Conservation (phyloP, 2,888 invertebrate genomes). For the Schizotus pectinicornis region DNA sequence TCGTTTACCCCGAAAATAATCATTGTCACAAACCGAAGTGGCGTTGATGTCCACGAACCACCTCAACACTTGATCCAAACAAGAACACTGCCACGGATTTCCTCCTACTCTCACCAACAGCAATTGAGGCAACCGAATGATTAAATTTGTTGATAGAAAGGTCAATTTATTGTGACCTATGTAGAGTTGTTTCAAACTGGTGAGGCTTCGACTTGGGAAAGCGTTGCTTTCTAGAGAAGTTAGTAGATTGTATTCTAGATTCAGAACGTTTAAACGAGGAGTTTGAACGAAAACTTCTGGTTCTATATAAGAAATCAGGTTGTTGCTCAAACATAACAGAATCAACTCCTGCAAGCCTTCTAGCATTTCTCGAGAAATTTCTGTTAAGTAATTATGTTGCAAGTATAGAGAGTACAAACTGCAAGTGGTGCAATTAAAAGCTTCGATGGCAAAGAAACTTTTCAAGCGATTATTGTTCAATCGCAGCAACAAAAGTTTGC, state of each 20-base stretch:
- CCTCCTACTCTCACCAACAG: constrained; percentile 25
- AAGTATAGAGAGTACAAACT: constrained; percentile 24
- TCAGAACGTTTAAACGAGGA: constrained; percentile 15
- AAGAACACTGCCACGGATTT: constrained; percentile 32
- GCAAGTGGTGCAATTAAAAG: constrained; percentile 9
- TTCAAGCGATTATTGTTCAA: constrained; percentile 24
- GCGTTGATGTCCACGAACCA: constrained; percentile 18
- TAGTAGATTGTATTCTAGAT: constrained; percentile 25
- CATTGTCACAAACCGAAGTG: constrained; percentile 20
- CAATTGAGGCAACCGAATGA: constrained; percentile 21
- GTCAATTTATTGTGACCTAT: constrained; percentile 31
- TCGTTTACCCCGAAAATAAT: constrained; percentile 8
- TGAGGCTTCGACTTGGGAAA: constrained; percentile 10
- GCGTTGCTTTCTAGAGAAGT: constrained; percentile 24
- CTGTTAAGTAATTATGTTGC: constrained; percentile 24
- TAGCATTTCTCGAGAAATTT: constrained; percentile 23
- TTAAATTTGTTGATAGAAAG: constrained; percentile 26
- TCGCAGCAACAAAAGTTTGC: constrained; percentile 18
- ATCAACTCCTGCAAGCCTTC: constrained; percentile 17
- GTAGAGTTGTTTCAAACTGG: constrained; percentile 20
- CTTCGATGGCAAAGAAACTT: constrained; percentile 14
- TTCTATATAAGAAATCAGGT: constrained; percentile 27
- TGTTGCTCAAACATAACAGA: constrained; percentile 26
- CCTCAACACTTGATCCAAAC: constrained; percentile 21
- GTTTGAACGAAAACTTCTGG: constrained; percentile 23